Evolutionary conservation across 2,113 vertebrate species (phyloP).

Genomic region (Chloebia gouldiae): DNA sequence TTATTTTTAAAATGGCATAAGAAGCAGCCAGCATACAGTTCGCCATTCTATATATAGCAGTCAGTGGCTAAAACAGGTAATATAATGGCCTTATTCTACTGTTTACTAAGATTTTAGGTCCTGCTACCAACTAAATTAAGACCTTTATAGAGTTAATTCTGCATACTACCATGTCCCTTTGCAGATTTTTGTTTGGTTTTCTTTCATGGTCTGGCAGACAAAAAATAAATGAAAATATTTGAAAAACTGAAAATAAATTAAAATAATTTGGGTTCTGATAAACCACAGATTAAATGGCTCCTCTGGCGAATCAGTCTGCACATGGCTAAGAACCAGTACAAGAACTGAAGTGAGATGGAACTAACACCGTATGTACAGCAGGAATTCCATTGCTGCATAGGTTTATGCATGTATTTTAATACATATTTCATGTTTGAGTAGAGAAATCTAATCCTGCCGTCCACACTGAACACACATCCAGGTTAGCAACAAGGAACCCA

Average conservation of each 20-base stretch:
- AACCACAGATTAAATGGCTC: neutral
- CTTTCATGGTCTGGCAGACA: neutral
- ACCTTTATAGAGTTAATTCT: neutral
- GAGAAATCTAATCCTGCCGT: neutral
- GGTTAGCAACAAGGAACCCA: neutral
- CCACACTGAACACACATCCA: neutral
- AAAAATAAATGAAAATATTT: neutral
- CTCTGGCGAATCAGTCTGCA: neutral
- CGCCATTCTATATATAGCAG: neutral
- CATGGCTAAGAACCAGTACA: neutral
- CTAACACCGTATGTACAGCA: neutral
- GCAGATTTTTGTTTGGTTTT: neutral
- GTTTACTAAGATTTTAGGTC: neutral
- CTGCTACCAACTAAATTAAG: neutral
- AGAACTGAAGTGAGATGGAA: neutral
- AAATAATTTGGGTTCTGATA: neutral
- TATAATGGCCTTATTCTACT: neutral
- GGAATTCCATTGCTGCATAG: neutral
- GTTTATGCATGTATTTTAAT: neutral
- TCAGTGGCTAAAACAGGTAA: neutral
- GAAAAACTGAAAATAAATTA: neutral
- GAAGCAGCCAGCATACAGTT: neutral
- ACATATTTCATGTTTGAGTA: neutral
- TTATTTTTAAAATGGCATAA: neutral
- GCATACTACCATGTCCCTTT: neutral